Conservation (phyloP, 2,888 invertebrate genomes). For the Hypolimnas misippus region DNA sequence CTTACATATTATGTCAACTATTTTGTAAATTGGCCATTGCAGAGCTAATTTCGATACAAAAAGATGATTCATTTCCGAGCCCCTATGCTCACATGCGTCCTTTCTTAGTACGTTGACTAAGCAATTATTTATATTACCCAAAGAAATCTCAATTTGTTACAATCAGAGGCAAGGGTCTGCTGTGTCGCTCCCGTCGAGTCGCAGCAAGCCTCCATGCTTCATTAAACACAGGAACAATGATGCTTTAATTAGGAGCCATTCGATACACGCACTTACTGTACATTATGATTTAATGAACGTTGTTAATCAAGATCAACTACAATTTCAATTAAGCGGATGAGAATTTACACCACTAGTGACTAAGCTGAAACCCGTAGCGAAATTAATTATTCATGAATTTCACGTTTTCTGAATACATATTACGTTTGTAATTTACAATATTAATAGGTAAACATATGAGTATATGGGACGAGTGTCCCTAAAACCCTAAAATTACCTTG, state of each 20-base stretch:
- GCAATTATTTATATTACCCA: constrained; percentile 61
- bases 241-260: constrained; percentile 80
- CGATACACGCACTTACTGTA: constrained; percentile 68
- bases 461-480: no score
- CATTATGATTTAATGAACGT: constrained; percentile 60
- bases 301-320: constrained; percentile 64
- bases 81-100: constrained; percentile 58
- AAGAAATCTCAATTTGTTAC: constrained; percentile 77
- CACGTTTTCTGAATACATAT: constrained; percentile 17
- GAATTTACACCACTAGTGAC: constrained; percentile 31
- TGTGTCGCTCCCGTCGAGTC: constrained; percentile 53
- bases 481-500: constrained; percentile 42
- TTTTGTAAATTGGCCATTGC: constrained; percentile 7
- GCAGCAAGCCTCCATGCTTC: constrained; percentile 60
- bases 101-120: constrained; percentile 52
- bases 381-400: constrained; percentile 32
- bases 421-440: constrained; percentile 27
- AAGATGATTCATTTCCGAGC: constrained; percentile 62
- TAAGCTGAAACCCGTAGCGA: constrained; percentile 20
- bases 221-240: constrained; percentile 75
- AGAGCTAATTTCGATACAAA: constrained; percentile 32
- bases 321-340: constrained; percentile 41
- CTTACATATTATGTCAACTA: not conserved
- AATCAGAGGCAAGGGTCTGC: constrained; percentile 66
- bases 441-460: constrained; percentile 26